These are phyloP conservation scores for Chiloscyllium punctatum DNA, from an alignment of 2,797 vertebrate genomes.

Conservation along the genomic window DNA sequence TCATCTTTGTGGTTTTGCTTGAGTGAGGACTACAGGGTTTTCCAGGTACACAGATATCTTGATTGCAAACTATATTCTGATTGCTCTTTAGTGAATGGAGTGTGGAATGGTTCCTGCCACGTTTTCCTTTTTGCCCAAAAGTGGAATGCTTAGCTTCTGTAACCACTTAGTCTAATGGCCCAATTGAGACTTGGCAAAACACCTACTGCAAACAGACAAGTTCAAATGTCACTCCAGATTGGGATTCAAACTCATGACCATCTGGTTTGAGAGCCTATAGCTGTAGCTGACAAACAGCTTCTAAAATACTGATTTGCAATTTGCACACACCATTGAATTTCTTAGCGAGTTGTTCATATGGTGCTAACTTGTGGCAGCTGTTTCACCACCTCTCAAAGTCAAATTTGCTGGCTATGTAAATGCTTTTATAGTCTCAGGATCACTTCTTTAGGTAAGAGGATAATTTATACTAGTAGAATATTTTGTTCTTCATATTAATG, in stretches of 20 bases:
- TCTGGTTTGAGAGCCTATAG: background rate
- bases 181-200: background rate
- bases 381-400: background rate
- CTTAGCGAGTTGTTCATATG: background rate
- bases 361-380: background rate
- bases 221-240: slow-evolving; percentile 3
- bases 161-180: background rate
- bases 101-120: background rate
- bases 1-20: background rate
- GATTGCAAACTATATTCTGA: background rate
- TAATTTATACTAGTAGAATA: background rate
- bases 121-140: background rate
- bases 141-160: background rate
- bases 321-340: background rate
- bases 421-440: background rate
- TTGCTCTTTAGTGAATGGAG: background rate
- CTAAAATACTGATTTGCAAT: background rate
- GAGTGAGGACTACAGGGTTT: background rate
- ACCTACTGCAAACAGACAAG: background rate
- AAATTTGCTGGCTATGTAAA: background rate
- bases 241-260: slow-evolving; percentile 3
- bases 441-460: background rate
- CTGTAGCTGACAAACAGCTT: background rate
- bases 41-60: background rate
- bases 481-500: background rate